Percentiles rank a stretch among this genome's conserved stretches.
Conservation (phyloP, 1,140 invertebrate genomes). For the Saxidomus purpurata region DNA sequence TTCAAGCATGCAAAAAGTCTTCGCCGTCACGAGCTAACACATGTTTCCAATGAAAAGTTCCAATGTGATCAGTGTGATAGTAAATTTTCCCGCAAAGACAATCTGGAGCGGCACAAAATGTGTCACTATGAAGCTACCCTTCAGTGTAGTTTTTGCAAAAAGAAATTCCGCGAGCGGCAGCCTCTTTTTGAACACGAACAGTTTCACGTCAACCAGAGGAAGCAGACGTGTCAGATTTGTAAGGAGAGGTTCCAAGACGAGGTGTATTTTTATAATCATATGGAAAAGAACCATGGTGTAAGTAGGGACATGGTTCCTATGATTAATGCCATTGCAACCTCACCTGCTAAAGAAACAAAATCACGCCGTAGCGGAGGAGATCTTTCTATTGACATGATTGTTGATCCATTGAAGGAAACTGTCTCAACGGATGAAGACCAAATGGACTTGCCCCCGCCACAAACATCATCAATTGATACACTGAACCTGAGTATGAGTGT, state of each 20-base stretch:
- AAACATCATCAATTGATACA: conserved; percentile 15
- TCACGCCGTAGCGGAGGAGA: background rate
- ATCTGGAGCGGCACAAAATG: conserved; percentile 64
- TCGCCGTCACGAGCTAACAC: conserved; percentile 53
- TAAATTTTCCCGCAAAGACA: conserved; percentile 62
- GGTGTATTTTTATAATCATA: conserved; percentile 59
- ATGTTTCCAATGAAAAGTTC: conserved; percentile 50
- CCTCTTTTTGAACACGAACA: conserved; percentile 58
- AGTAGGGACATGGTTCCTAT: conserved; percentile 28
- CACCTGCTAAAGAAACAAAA: conserved; percentile 12
- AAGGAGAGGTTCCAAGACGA: conserved; percentile 60
- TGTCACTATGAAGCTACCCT: conserved; percentile 36
- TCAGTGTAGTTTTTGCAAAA: conserved; percentile 55
- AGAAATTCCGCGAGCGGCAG: conserved; percentile 56
- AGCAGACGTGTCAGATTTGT: conserved; percentile 41
- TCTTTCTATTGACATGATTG: background rate
- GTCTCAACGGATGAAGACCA: background rate
- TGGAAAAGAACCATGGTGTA: conserved; percentile 54
- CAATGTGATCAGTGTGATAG: conserved; percentile 57
- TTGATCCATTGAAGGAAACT: background rate
- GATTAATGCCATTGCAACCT: conserved; percentile 25
- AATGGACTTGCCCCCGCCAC: background rate
- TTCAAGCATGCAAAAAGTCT: conserved; percentile 66
- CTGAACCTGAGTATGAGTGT: conserved; percentile 60
- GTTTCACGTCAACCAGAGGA: conserved; percentile 52